These are phyloP conservation scores for Tragulus kanchil DNA, from an alignment of 2,113 vertebrate species.

Conservation along the genomic window DNA sequence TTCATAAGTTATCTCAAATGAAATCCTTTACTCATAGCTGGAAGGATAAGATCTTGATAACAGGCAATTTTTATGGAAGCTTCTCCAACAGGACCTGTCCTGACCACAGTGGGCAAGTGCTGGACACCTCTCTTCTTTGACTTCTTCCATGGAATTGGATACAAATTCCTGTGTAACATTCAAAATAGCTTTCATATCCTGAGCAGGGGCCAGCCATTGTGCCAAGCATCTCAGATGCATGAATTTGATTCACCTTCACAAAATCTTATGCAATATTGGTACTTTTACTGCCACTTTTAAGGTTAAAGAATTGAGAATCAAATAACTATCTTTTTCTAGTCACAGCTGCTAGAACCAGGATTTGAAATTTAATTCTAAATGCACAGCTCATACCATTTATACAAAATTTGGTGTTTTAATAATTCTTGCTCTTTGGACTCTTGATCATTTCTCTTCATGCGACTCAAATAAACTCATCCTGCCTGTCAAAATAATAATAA, in stretches of 20 bases:
- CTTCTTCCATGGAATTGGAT: neutral
- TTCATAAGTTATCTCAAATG: conserved; percentile 31
- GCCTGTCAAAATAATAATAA: neutral
- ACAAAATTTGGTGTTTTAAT: neutral
- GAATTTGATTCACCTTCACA: neutral
- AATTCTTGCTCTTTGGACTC: neutral
- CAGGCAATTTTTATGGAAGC: conserved; percentile 12
- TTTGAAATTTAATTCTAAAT: conserved; percentile 21
- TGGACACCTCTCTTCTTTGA: neutral
- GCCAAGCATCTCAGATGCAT: neutral
- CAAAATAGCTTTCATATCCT: neutral
- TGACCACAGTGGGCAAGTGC: neutral
- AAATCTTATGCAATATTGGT: neutral
- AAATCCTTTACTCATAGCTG: neutral
- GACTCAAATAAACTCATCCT: too few species aligned
- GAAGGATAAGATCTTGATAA: conserved; percentile 54
- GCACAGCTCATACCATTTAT: neutral
- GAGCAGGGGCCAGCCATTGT: neutral
- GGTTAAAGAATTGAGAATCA: neutral
- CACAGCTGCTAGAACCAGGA: neutral
- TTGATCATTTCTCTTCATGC: too few species aligned
- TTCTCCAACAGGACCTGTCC: conserved; percentile 38
- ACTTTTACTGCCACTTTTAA: conserved; percentile 31
- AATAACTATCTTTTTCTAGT: neutral
- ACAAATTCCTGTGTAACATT: neutral